Base-by-base conservation (phyloP, 2,888 invertebrate genomes). In the Mechanitis mazaeus region DNA sequence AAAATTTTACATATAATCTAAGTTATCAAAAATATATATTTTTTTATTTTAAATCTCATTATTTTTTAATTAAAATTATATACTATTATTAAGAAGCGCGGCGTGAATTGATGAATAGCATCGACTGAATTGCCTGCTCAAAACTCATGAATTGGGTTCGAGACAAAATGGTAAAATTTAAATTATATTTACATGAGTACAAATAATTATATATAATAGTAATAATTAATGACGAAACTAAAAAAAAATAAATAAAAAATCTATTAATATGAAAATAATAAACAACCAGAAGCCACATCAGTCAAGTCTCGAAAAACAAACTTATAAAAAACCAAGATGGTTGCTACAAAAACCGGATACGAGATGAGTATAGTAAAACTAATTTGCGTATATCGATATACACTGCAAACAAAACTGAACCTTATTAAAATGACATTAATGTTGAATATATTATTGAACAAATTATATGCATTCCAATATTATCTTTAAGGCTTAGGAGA, bases 261-360 rank as follows among this genome's bases (percentile, higher is more conserved):
- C 11, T n/a, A 31, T 9, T 33, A n/a, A 12, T n/a, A 55, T 12
- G 12, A 33, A 55, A 55, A n/a, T 20, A 31, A 50, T 31, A 31
- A 50, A 11, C 31, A 50, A 6, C 31, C 50, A 50, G 50, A 50
- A 50, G 50, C 31, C 50, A 50, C 28, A 31, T 50, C 50, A 31
- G 50, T 50, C n/a, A 31, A 50, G 50, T 50, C 47, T 47, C 11
- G 50, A 50, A 50, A 31, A 50, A 50, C 50, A 50, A 50, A 50
- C 28, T 50, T 50, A 50, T 31, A 50, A 50, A 50, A 50, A 50
- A 50, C 60, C 58, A 58, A 64, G 55, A 60, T 59, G 61, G 61
- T 62, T 62, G 66, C 64, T 64, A 64, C 66, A 66, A 66, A 66
- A 66, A 66, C 61, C 64, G 58, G 66, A 62, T 66, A 60, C 38